Evolutionary conservation across 92 coral and sea anemone genomes (phyloP), one percentile per base, ranked within the genome.

Genomic region (Zoanthus solanderi): DNA sequence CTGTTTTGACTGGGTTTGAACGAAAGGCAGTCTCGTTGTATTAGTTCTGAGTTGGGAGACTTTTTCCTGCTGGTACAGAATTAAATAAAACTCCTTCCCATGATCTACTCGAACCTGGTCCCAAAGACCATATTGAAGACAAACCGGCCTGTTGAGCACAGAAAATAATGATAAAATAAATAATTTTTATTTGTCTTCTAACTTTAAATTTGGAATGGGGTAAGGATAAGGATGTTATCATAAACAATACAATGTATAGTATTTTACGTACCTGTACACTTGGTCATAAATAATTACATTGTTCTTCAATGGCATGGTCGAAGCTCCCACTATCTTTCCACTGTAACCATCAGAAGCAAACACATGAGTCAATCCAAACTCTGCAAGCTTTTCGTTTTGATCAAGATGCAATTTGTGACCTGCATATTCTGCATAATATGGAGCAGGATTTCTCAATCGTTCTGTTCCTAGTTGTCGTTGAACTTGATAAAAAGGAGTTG

Each of bases 301-400:
- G 30, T 85, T 85, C 58, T 85, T 85, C 15, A 85, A 34, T 30
- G 79, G 88, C 88, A 84, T 72, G 29, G 88, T 53, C 29, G 80
- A 50, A 68, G 81, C 81, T 16, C 88, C 88, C 47, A 74, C 88
- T 12, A 85, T 85, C 52, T 72, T 85, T 30, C 81, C 88, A 30
- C 88, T 73, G 66, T 85, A 85, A 1, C 88, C 88, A 29, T 85
- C 88, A 69, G 88, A 72, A 16, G 88, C 88, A 45, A 85, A 44
- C 12, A 73, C 88, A 31, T 85, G 82, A 23, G 57, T 52, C 10
- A 85, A 66, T 5, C 88, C 88, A 72, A 30, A 85, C 66, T 85
- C 88, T 42, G 81, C 88, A 15, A 83, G 78, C 44, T 84, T 84
- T 50, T 84, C 88, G 48, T 71, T 84, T 84, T 84, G 88, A 29